These are phyloP conservation scores for Agrypnus murinus DNA, from an alignment of 2,888 invertebrate genomes.

Conservation along the genomic window DNA sequence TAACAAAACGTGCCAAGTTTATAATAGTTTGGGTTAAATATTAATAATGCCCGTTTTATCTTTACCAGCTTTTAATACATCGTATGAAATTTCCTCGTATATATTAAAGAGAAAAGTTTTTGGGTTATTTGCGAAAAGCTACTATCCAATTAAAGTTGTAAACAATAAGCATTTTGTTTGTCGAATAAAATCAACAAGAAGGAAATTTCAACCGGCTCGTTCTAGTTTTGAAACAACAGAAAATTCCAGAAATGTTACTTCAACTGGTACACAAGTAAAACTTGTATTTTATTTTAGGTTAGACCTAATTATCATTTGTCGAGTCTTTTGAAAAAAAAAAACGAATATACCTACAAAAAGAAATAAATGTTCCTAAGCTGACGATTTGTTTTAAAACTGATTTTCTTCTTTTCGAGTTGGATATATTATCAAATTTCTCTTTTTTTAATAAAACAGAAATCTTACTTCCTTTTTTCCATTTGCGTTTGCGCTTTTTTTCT, in stretches of 20 bases:
- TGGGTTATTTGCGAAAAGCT: conserved; percentile 31
- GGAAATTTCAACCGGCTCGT: not conserved
- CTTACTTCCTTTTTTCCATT: not conserved
- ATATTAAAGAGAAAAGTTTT: conserved; percentile 32
- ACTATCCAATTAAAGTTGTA: conserved; percentile 33
- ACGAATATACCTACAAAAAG: no score
- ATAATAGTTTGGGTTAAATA: conserved; percentile 36
- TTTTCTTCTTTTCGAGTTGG: not conserved
- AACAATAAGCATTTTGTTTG: conserved; percentile 38
- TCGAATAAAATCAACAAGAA: conserved; percentile 18
- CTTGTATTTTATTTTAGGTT: no score
- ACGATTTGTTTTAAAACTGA: no score
- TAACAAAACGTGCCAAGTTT: conserved; percentile 41
- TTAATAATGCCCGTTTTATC: conserved; percentile 35
- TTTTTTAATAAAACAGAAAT: not conserved
- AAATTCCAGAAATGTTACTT: no score
- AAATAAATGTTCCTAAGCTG: no score
- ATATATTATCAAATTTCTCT: not conserved
- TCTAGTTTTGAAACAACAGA: no score
- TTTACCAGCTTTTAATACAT: conserved; percentile 31
- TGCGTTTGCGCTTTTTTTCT: not conserved
- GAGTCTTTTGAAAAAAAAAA: not conserved
- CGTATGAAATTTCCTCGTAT: conserved; percentile 15
- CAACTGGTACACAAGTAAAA: no score
- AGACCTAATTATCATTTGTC: no score